Evolutionary conservation across 2,888 invertebrate genomes (phyloP).

Genomic region (Agonopterix arenella): DNA sequence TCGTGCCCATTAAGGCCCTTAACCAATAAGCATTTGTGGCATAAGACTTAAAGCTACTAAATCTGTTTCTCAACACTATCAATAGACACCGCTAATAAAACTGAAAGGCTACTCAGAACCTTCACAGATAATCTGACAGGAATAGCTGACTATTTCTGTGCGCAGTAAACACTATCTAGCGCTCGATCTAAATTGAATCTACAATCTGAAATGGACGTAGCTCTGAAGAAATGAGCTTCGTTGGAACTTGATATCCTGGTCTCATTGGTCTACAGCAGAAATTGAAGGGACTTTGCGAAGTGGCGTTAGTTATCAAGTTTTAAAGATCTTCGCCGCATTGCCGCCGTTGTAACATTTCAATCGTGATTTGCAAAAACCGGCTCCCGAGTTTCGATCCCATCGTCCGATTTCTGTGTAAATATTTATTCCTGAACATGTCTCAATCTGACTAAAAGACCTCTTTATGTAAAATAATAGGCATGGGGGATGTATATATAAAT

Average conservation of each 20-base stretch:
- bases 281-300: slow-evolving; percentile 37
- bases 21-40: neutral
- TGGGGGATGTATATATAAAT: too few species aligned
- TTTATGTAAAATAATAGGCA: too few species aligned
- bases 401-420: slow-evolving; percentile 14
- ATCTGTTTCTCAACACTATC: slow-evolving; percentile 14
- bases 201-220: slow-evolving; percentile 47
- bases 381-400: slow-evolving; percentile 37
- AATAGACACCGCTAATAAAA: slow-evolving; percentile 18
- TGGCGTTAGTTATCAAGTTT: slow-evolving; percentile 34
- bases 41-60: slow-evolving; percentile 33
- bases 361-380: slow-evolving; percentile 54
- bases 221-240: slow-evolving; percentile 37
- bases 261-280: slow-evolving; percentile 36
- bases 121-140: slow-evolving; percentile 33
- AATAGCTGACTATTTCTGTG: slow-evolving; percentile 42
- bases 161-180: slow-evolving; percentile 40
- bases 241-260: slow-evolving; percentile 34
- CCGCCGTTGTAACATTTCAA: slow-evolving; percentile 52
- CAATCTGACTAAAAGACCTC: neutral
- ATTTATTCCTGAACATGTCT: slow-evolving; percentile 7
- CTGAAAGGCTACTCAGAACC: slow-evolving; percentile 19
- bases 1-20: slow-evolving; percentile 15
- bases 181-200: slow-evolving; percentile 61
- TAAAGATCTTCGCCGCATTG: slow-evolving; percentile 30